These are phyloP conservation scores for Anticlea derivata DNA, from an alignment of 2,888 invertebrate genomes.

Conservation along the genomic window DNA sequence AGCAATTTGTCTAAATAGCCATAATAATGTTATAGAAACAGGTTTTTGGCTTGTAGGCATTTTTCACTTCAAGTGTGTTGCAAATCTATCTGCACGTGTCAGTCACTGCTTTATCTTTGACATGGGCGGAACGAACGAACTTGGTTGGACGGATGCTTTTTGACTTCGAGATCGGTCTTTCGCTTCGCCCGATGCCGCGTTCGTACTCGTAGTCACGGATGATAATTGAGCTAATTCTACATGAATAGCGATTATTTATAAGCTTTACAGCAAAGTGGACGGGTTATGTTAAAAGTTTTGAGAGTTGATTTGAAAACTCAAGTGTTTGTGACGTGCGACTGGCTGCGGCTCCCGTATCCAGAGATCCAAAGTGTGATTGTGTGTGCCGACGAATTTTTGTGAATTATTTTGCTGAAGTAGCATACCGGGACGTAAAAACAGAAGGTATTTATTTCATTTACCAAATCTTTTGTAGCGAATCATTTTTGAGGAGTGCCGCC, in stretches of 20 bases:
- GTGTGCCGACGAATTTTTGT: conserved; percentile 70
- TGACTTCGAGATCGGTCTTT: conserved; percentile 72
- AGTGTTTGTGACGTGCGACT: conserved; percentile 67
- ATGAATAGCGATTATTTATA: conserved; percentile 68
- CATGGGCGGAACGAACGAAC: conserved; percentile 53
- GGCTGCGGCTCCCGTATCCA: conserved; percentile 53
- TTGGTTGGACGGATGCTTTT: conserved; percentile 59
- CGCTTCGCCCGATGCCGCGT: conserved; percentile 76
- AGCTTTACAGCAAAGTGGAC: conserved; percentile 52
- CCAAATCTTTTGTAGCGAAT: conserved; percentile 14
- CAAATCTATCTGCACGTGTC: too few relatives aligned
- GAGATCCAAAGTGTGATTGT: conserved; percentile 54
- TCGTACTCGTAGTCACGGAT: conserved; percentile 78
- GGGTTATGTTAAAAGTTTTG: conserved; percentile 60
- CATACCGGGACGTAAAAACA: conserved; percentile 52
- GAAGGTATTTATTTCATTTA: conserved; percentile 52
- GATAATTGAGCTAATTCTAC: conserved; percentile 64
- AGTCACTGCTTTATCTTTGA: conserved; percentile 55
- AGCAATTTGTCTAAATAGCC: too few relatives aligned
- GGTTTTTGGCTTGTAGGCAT: too few relatives aligned
- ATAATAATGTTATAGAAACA: too few relatives aligned
- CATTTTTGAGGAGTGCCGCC: conserved; percentile 20
- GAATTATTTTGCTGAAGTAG: conserved; percentile 61
- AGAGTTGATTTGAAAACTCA: conserved; percentile 51
- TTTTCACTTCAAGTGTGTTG: too few relatives aligned